phyloP scores from a whole-genome alignment of 2,797 vertebrate species.

The Typhlichthys eigenmanni region DNA sequence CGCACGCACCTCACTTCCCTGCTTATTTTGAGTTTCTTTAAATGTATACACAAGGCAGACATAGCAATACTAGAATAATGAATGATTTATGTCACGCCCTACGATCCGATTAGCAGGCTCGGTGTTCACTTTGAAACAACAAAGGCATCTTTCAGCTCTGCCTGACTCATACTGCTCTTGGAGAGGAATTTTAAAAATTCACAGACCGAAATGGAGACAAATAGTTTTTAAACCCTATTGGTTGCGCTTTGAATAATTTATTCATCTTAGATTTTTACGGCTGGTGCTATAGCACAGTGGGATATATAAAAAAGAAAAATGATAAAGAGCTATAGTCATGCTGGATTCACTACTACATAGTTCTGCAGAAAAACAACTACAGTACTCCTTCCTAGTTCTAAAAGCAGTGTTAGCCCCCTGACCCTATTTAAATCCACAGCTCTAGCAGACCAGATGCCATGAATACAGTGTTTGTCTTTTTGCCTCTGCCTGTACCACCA shows the following conservation, averaged over 20 bases:
- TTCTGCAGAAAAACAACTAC: not conserved
- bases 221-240: slow-evolving; percentile 54
- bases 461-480: slow-evolving; percentile 5
- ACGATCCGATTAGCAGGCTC: slow-evolving; percentile 19
- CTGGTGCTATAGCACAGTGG: slow-evolving; percentile 27
- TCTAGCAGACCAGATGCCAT: slow-evolving; percentile 11
- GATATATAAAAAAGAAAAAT: slow-evolving; percentile 21
- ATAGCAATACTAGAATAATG: slow-evolving; percentile 31
- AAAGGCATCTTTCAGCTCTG: slow-evolving; percentile 20
- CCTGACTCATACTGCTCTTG: slow-evolving; percentile 13
- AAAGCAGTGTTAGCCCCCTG: slow-evolving; percentile 4
- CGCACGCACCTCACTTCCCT: not conserved
- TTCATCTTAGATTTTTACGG: slow-evolving; percentile 41
- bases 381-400: not conserved
- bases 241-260: slow-evolving; percentile 61
- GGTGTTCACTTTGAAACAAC: slow-evolving; percentile 23
- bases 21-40: slow-evolving; percentile 16
- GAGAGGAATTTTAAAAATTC: slow-evolving; percentile 43
- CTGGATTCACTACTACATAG: slow-evolving; percentile 10
- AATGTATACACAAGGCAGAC: slow-evolving; percentile 8
- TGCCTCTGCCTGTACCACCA: slow-evolving; percentile 12
- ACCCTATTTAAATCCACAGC: not conserved
- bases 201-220: slow-evolving; percentile 52
- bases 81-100: slow-evolving; percentile 28
- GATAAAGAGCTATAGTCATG: slow-evolving; percentile 27